These are phyloP conservation scores for Chaetops frenatus DNA, from an alignment of 2,113 vertebrate species.

Conservation along the genomic window DNA sequence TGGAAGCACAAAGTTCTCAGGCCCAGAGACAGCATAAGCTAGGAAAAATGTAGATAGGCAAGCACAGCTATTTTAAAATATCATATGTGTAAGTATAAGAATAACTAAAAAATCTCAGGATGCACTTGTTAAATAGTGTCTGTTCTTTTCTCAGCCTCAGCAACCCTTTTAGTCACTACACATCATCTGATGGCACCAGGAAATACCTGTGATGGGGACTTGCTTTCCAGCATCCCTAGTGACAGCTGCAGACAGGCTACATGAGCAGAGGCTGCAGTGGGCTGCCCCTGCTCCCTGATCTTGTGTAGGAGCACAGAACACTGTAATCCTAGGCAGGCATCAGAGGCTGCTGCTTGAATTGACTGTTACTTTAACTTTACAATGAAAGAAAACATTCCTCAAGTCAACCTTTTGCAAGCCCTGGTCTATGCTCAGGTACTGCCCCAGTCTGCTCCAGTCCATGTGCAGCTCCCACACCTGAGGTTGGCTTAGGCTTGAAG, in stretches of 20 bases:
- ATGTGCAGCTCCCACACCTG: background rate
- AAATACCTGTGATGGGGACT: background rate
- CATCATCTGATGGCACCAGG: background rate
- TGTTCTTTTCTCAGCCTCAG: background rate
- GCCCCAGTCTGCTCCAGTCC: background rate
- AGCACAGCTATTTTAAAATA: background rate
- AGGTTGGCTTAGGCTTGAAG: background rate
- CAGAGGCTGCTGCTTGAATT: background rate
- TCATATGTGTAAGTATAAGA: background rate
- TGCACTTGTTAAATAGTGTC: background rate
- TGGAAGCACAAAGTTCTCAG: conserved; percentile 1
- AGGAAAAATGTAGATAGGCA: background rate
- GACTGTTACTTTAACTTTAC: background rate
- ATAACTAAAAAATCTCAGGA: background rate
- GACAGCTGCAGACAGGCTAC: background rate
- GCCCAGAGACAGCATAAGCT: background rate
- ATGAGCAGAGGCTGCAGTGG: background rate
- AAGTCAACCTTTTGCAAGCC: background rate
- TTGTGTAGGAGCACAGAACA: background rate
- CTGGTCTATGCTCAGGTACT: background rate
- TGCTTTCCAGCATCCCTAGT: background rate
- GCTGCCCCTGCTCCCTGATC: background rate
- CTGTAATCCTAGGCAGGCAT: background rate
- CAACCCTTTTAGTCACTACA: background rate
- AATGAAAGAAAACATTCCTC: background rate